These are phyloP conservation scores for Hydropsyche betteni DNA, from an alignment of 2,888 invertebrate genomes.

Conservation along the genomic window DNA sequence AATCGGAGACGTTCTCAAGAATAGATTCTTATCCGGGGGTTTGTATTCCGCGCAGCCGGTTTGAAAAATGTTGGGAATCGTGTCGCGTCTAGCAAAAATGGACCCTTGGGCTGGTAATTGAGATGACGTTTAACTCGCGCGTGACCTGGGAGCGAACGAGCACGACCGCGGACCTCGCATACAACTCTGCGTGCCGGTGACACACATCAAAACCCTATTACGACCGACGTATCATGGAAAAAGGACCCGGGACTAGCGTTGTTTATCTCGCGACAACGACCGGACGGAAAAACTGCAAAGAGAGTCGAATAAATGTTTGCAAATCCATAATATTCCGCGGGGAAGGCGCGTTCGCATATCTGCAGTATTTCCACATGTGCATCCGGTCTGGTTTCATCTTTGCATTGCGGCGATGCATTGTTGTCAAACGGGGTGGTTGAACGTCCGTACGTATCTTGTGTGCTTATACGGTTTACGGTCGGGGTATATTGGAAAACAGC, in stretches of 20 bases:
- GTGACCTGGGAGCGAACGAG: slow-evolving; percentile 49
- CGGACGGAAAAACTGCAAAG: no score
- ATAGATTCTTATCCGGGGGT: slow-evolving; percentile 5
- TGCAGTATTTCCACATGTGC: no score
- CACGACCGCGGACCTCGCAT: slow-evolving; percentile 32
- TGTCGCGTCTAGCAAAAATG: slow-evolving; percentile 52
- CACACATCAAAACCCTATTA: slow-evolving; percentile 30
- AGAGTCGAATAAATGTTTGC: not conserved
- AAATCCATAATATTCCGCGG: slow-evolving; percentile 1
- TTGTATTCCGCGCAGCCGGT: slow-evolving; percentile 27
- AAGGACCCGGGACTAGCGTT: no score
- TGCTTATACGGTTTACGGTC: not conserved
- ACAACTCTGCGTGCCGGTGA: slow-evolving; percentile 34
- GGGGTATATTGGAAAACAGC: slow-evolving; percentile 28
- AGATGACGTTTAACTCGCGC: slow-evolving; percentile 52
- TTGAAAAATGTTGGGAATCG: slow-evolving; percentile 51
- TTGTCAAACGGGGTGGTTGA: slow-evolving; percentile 12
- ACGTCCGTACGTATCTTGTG: not conserved
- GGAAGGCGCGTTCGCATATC: not conserved
- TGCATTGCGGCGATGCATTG: slow-evolving; percentile 1
- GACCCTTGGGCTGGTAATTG: slow-evolving; percentile 52
- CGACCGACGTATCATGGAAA: no score
- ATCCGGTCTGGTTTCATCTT: no score
- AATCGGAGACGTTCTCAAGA: not conserved
- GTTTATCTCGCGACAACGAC: no score